Conservation (phyloP, 2,113 vertebrate species). For the Nothoprocta pentlandii region DNA sequence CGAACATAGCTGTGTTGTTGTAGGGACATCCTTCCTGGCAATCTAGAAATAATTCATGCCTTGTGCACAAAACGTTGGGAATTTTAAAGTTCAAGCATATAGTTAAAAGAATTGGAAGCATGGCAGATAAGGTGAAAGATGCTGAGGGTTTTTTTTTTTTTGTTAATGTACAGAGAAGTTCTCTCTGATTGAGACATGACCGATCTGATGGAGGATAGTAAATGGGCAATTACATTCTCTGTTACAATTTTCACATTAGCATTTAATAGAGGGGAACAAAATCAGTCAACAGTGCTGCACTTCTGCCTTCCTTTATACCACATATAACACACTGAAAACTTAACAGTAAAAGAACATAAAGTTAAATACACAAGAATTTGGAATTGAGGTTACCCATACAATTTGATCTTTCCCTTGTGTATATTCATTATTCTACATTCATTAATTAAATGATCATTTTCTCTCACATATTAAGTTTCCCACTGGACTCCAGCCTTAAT, state of each 20-base stretch:
- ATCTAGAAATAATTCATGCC: constrained; percentile 39
- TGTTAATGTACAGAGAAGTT: neutral
- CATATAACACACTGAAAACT: neutral
- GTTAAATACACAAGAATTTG: neutral
- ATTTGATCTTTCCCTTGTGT: constrained; percentile 20
- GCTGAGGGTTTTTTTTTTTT: neutral
- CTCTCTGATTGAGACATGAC: neutral
- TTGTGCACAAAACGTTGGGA: neutral
- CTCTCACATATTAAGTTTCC: constrained; percentile 6
- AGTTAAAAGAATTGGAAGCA: constrained; percentile 17
- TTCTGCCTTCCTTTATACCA: neutral
- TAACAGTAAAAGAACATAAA: neutral
- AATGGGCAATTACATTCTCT: neutral
- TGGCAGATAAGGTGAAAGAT: constrained; percentile 22
- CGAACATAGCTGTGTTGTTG: neutral
- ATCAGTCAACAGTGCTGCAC: neutral
- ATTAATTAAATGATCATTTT: constrained; percentile 19
- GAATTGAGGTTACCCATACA: constrained; percentile 6
- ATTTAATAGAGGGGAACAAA: constrained; percentile 14
- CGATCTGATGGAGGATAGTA: neutral
- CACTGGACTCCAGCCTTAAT: neutral
- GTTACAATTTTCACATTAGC: constrained; percentile 5
- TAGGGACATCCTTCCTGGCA: neutral
- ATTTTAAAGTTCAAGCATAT: constrained; percentile 19
- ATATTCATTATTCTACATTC: constrained; percentile 37